Evolutionary conservation across 1,140 invertebrate genomes (phyloP).

Genomic region (Zaprionus kolodkinae): DNA sequence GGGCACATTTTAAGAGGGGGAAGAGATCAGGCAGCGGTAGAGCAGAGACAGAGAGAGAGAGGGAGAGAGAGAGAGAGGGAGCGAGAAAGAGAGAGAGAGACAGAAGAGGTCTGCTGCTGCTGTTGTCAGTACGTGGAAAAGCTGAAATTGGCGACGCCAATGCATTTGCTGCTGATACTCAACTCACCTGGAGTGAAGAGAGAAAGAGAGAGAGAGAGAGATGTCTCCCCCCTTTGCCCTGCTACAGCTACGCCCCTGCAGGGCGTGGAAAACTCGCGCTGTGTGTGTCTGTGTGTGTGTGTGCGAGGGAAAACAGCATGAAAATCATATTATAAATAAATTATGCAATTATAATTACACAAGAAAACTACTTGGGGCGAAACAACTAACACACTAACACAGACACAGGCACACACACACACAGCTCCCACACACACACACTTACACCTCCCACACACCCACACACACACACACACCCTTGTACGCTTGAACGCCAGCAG

Average conservation of each 20-base stretch:
- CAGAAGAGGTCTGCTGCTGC: too few relatives aligned
- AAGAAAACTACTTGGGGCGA: slow-evolving; percentile 81
- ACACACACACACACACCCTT: slow-evolving; percentile 13
- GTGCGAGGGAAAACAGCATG: slow-evolving; percentile 70
- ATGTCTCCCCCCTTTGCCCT: not conserved
- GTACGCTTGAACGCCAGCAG: slow-evolving; percentile 42
- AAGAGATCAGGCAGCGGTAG: not conserved
- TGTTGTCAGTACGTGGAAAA: slow-evolving; percentile 23
- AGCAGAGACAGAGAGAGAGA: not conserved
- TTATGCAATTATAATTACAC: slow-evolving; percentile 83
- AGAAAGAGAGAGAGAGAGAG: too few relatives aligned
- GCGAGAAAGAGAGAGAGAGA: not conserved
- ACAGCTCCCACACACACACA: not conserved
- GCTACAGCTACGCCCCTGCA: not conserved
- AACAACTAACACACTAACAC: slow-evolving; percentile 58
- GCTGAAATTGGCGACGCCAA: slow-evolving; percentile 50
- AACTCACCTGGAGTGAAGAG: slow-evolving; percentile 10
- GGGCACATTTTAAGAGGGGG: slow-evolving; percentile 2
- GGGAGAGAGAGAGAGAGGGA: not conserved
- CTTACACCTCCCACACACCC: not conserved
- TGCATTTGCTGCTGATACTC: slow-evolving; percentile 64
- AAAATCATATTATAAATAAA: slow-evolving; percentile 83
- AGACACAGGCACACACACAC: slow-evolving; percentile 2
- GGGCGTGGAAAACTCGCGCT: not conserved
- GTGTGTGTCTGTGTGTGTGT: slow-evolving; percentile 27